These are phyloP conservation scores for Sphenopsis melanotis DNA, from an alignment of 2,797 vertebrate species.

Conservation along the genomic window DNA sequence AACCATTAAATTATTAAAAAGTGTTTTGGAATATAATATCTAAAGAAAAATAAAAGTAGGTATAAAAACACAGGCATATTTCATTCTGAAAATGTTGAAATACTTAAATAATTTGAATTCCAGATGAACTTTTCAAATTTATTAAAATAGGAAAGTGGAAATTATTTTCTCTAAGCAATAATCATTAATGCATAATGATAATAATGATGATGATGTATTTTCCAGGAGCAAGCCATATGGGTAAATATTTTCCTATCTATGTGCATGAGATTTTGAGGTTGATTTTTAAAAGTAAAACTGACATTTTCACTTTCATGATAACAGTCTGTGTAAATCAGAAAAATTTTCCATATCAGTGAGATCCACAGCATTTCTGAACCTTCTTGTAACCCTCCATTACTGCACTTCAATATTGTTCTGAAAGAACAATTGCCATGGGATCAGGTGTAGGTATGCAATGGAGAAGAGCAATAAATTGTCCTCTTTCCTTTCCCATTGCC, in stretches of 20 bases:
- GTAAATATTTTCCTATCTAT: not conserved
- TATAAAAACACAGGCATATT: not conserved
- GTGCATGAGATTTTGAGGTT: not conserved
- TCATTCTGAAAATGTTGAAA: not conserved
- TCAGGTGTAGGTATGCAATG: not conserved
- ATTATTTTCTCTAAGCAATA: not conserved
- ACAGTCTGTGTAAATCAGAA: not conserved
- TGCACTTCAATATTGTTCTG: not conserved
- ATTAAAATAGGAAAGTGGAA: not conserved
- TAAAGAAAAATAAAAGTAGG: not conserved
- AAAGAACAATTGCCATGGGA: not conserved
- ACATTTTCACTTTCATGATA: not conserved
- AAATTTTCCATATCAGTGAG: not conserved
- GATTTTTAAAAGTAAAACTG: not conserved
- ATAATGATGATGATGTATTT: not conserved
- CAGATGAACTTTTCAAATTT: not conserved
- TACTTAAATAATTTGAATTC: not conserved
- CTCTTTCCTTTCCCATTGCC: not conserved
- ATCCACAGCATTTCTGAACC: not conserved
- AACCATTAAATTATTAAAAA: conserved; percentile 9
- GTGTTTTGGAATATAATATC: not conserved
- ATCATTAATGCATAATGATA: not conserved
- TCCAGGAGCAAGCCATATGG: not conserved
- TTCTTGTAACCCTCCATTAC: not conserved
- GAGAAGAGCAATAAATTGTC: not conserved